Evolutionary conservation across 2,888 invertebrate species (phyloP).

Genomic region (Petrolisthes cinctipes): DNA sequence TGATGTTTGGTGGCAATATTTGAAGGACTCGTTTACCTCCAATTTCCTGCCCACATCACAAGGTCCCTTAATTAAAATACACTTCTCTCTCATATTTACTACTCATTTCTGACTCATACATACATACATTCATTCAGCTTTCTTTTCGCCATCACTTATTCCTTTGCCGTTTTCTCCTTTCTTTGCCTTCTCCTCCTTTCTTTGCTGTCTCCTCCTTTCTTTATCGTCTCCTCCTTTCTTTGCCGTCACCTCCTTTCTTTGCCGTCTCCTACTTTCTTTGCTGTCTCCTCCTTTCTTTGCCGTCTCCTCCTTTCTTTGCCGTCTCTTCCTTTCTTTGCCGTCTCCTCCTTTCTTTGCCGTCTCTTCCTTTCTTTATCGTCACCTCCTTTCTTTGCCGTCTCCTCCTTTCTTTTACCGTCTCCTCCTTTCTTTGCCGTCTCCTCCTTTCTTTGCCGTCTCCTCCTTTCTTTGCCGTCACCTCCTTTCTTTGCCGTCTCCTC

Average conservation of each 20-base stretch:
- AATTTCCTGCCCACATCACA: too few species aligned
- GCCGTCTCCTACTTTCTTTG: too few species aligned
- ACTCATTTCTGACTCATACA: background rate
- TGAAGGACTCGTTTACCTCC: too few species aligned
- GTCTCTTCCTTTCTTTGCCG: too few species aligned
- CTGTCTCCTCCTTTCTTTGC: background rate
- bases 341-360: background rate
- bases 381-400: too few species aligned
- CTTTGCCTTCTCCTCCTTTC: background rate
- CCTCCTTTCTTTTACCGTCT: background rate
- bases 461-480: too few species aligned
- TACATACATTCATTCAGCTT: background rate
- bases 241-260: background rate
- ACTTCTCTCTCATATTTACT: background rate
- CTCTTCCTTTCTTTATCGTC: background rate
- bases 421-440: background rate
- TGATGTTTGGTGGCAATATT: too few species aligned
- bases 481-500: too few species aligned
- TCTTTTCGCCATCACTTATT: background rate
- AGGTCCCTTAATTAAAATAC: too few species aligned
- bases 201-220: background rate
- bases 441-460: background rate
- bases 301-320: background rate
- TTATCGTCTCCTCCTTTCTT: background rate
- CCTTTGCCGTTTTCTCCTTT: background rate